These are phyloP conservation scores for Chrysopilus asiliformis DNA, from an alignment of 2,888 invertebrate genomes.

Conservation along the genomic window DNA sequence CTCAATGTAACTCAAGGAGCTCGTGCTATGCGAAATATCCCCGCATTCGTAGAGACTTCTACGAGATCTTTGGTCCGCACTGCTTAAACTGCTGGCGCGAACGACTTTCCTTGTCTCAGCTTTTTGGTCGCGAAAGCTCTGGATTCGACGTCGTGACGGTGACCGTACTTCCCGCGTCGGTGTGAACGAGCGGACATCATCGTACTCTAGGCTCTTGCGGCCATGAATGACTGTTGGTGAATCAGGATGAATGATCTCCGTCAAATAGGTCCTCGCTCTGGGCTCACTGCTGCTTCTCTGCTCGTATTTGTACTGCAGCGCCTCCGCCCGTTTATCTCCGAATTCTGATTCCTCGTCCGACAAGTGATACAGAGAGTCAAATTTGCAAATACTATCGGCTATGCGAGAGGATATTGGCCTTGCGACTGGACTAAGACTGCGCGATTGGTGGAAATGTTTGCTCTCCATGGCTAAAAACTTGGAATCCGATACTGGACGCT, in stretches of 20 bases:
- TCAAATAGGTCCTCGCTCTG: conserved; percentile 33
- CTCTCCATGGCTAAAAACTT: conserved; percentile 46
- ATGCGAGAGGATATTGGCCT: conserved; percentile 3
- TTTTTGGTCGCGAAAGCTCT: conserved; percentile 29
- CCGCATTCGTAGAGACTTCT: conserved; percentile 22
- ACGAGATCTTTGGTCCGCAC: conserved; percentile 37
- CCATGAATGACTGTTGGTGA: conserved; percentile 29
- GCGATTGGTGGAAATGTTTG: conserved; percentile 36
- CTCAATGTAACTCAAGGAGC: conserved; percentile 38
- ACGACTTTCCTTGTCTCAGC: conserved; percentile 34
- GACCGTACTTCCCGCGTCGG: conserved; percentile 42
- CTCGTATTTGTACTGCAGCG: conserved; percentile 32
- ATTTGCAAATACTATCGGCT: conserved; percentile 18
- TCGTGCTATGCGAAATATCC: conserved; percentile 29
- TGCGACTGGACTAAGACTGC: conserved; percentile 30
- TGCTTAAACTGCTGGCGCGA: conserved; percentile 53
- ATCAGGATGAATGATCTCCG: conserved; percentile 35
- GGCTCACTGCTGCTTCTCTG: conserved; percentile 52
- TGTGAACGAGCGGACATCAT: conserved; percentile 32
- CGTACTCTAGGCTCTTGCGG: conserved; percentile 5
- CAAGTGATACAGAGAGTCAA: conserved; percentile 15
- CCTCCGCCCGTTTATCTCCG: conserved; percentile 24
- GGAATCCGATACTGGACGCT: conserved; percentile 57
- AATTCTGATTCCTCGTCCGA: conserved; percentile 25
- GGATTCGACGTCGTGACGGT: conserved; percentile 52